These are phyloP conservation scores for Porites evermanni DNA, from an alignment of 92 coral and sea anemone genomes.

Conservation along the genomic window DNA sequence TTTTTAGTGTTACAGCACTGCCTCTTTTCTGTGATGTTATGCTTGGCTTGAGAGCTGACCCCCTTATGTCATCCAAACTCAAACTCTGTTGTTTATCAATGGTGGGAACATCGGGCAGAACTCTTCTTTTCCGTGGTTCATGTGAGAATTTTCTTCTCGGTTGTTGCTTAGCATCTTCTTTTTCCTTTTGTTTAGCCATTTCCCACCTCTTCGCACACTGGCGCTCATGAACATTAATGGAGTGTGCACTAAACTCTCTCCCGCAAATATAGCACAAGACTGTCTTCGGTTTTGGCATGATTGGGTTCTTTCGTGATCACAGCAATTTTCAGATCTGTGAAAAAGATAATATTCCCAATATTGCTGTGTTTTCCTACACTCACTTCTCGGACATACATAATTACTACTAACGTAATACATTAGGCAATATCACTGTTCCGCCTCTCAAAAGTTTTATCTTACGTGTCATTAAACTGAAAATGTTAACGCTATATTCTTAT, in stretches of 20 bases:
- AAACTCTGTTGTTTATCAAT: constrained; percentile 42
- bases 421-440: background rate
- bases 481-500: constrained; percentile 31
- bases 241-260: constrained; percentile 85
- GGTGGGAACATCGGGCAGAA: constrained; percentile 45
- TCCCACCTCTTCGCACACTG: constrained; percentile 93
- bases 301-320: background rate
- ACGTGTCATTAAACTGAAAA: constrained; percentile 19
- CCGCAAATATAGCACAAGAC: constrained; percentile 90
- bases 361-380: too few species aligned
- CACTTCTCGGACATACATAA: background rate
- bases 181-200: constrained; percentile 57
- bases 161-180: constrained; percentile 51
- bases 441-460: constrained; percentile 16
- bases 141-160: constrained; percentile 44
- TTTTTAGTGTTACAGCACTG: constrained; percentile 1
- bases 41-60: constrained; percentile 33
- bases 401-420: background rate
- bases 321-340: background rate
- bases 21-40: constrained; percentile 2
- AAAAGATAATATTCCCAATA: background rate
- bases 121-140: constrained; percentile 63
- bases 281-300: constrained; percentile 88
- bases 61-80: constrained; percentile 79
- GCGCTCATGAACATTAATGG: constrained; percentile 82